Percentiles rank a stretch among this genome's conserved stretches.
These are phyloP conservation scores for Eilema sororculum DNA, from an alignment of 2,888 invertebrate genomes.

Conservation along the genomic window DNA sequence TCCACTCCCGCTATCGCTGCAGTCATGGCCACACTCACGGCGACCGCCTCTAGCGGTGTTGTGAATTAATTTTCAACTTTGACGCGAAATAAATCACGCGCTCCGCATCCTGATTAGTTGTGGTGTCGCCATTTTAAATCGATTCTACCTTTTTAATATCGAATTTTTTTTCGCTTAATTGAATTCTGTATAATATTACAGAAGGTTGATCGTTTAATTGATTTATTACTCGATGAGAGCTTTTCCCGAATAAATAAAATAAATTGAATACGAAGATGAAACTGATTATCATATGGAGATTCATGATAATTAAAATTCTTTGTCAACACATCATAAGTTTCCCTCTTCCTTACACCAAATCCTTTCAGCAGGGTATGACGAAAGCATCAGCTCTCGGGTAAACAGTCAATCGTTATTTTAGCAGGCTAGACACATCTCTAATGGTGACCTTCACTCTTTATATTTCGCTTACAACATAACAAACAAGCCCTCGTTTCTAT, in stretches of 20 bases:
- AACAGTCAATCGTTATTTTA: no score
- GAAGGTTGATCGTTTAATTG: constrained; percentile 26
- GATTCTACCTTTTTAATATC: constrained; percentile 57
- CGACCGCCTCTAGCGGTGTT: constrained; percentile 59
- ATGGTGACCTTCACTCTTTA: no score
- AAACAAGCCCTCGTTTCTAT: no score
- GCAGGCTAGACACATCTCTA: no score
- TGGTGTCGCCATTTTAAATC: constrained; percentile 65
- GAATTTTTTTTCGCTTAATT: constrained; percentile 49
- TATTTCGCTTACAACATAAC: no score
- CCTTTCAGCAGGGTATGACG: no score
- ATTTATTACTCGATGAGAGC: constrained; percentile 9
- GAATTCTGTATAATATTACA: constrained; percentile 40
- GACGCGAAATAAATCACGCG: constrained; percentile 79
- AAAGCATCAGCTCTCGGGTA: no score
- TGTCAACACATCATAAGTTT: no score
- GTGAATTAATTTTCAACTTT: constrained; percentile 83
- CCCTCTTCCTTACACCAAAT: no score
- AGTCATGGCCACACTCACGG: constrained; percentile 22
- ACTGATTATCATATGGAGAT: constrained; percentile 7
- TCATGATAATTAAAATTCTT: not conserved
- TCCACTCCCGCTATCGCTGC: not conserved
- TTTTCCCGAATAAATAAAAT: not conserved
- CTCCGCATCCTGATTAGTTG: constrained; percentile 76
- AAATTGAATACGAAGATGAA: constrained; percentile 1